Percentiles rank a stretch among this genome's conserved stretches.
Conservation (phyloP, 2,113 vertebrate genomes). For the Aptenodytes patagonicus region DNA sequence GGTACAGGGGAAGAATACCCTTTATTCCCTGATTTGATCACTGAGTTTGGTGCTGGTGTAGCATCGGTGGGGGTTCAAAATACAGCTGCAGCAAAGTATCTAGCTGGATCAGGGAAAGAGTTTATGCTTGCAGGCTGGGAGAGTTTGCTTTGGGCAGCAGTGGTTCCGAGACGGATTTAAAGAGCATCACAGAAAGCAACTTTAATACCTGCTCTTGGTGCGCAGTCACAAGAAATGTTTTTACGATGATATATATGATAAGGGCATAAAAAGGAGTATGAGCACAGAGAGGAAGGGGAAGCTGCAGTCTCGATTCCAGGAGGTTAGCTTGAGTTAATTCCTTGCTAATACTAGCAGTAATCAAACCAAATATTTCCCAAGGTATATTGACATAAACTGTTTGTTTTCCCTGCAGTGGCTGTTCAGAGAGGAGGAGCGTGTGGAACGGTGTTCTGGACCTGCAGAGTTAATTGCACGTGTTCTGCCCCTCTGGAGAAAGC, state of each 20-base stretch:
- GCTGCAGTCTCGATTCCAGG: rapidly evolving
- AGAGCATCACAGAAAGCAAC: background rate
- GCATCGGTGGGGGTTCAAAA: background rate
- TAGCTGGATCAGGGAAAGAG: too few species aligned
- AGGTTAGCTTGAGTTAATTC: background rate
- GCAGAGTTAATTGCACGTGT: background rate
- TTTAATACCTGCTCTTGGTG: background rate
- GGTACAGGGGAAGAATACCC: background rate
- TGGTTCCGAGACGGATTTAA: background rate
- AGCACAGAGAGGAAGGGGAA: background rate
- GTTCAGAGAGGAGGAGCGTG: background rate
- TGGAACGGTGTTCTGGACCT: background rate
- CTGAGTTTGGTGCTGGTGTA: background rate
- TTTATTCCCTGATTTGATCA: background rate
- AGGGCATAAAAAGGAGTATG: background rate
- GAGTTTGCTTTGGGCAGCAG: background rate
- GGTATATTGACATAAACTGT: background rate
- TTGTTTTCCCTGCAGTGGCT: background rate
- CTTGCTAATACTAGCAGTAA: background rate
- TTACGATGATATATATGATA: background rate
- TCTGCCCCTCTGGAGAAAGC: background rate
- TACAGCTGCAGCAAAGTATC: background rate
- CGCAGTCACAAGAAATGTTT: background rate
- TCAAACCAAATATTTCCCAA: background rate
- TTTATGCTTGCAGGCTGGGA: background rate